phyloP scores from a whole-genome alignment of 1,140 invertebrate species.

The Drosophila simulans region DNA sequence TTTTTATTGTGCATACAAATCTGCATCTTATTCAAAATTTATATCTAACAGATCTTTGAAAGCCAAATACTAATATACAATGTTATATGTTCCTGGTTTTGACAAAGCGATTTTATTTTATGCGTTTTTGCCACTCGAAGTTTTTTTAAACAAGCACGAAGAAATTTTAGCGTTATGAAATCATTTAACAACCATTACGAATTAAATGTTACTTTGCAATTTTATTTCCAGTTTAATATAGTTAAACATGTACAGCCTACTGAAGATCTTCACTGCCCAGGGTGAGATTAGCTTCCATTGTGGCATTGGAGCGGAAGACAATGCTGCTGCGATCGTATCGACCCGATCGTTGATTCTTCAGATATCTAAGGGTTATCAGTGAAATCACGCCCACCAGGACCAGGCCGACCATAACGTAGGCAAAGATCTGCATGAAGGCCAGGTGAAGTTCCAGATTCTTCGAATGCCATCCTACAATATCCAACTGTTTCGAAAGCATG shows the following conservation, averaged over 20 bases:
- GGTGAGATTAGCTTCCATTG: constrained; percentile 66
- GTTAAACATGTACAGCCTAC: background rate
- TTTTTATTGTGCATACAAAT: background rate
- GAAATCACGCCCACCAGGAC: constrained; percentile 25
- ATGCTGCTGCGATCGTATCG: constrained; percentile 70
- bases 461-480: constrained; percentile 53
- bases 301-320: constrained; percentile 72
- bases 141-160: background rate
- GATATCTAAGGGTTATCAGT: constrained; percentile 28
- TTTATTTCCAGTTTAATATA: no score
- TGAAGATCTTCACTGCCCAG: constrained; percentile 27
- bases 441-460: constrained; percentile 62
- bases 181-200: background rate
- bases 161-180: no score
- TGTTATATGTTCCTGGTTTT: background rate
- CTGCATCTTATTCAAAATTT: background rate
- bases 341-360: constrained; percentile 55
- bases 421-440: constrained; percentile 60
- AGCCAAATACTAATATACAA: background rate
- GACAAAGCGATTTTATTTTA: background rate
- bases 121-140: background rate
- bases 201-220: no score
- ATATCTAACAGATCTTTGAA: background rate
- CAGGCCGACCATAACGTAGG: constrained; percentile 32
- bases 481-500: constrained; percentile 57